Evolutionary conservation across 2,888 invertebrate genomes (phyloP).

Genomic region (Zeuzera pyrina): DNA sequence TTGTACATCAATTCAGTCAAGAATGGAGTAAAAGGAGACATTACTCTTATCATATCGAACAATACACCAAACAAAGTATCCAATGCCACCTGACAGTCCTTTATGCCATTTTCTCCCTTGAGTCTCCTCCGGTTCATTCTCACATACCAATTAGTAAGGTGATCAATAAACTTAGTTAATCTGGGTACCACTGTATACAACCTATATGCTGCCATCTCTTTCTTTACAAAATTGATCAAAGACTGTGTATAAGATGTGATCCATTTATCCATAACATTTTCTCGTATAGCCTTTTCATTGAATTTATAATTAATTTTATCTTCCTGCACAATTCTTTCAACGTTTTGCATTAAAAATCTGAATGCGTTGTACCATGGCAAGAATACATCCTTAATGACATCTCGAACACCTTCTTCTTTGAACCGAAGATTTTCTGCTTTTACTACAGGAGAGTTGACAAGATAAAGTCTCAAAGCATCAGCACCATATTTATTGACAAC

Average conservation of each 20-base stretch:
- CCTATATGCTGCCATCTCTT: slow-evolving; percentile 95
- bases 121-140: slow-evolving; percentile 95
- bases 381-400: slow-evolving; percentile 97
- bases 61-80: slow-evolving; percentile 92
- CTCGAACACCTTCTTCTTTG: slow-evolving; percentile 97
- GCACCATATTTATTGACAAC: slow-evolving; percentile 95
- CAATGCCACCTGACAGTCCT: slow-evolving; percentile 88
- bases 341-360: slow-evolving; percentile 94
- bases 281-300: slow-evolving; percentile 64
- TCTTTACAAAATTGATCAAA: slow-evolving; percentile 87
- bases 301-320: slow-evolving; percentile 70
- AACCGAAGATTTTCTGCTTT: slow-evolving; percentile 96
- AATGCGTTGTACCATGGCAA: slow-evolving; percentile 97
- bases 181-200: slow-evolving; percentile 96
- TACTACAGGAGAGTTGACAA: slow-evolving; percentile 98
- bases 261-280: slow-evolving; percentile 97
- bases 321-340: slow-evolving; percentile 84
- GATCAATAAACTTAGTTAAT: slow-evolving; percentile 96
- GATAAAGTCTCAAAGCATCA: slow-evolving; percentile 95
- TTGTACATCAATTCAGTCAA: slow-evolving; percentile 96
- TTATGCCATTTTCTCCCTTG: slow-evolving; percentile 89
- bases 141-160: slow-evolving; percentile 99
- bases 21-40: slow-evolving; percentile 99
- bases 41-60: slow-evolving; percentile 89
- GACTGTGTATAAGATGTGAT: slow-evolving; percentile 97